A percentile compares a stretch with the other conserved stretches of the same genome.
phyloP scores from a whole-genome alignment of 2,113 vertebrate genomes.

The Pholis gunnellus region DNA sequence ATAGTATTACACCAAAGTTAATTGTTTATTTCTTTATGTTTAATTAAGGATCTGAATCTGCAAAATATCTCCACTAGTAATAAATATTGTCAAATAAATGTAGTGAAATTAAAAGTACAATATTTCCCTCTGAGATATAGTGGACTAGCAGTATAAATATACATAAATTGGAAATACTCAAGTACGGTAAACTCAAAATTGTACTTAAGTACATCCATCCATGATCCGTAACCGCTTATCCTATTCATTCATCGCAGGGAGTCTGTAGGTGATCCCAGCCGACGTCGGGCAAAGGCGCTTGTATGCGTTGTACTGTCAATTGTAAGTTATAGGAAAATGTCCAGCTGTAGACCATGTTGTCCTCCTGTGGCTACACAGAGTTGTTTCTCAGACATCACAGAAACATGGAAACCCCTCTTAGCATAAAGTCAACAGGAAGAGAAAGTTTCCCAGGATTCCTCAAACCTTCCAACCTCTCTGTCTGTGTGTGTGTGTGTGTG shows the following conservation, averaged over 20 bases:
- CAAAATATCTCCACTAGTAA: neutral
- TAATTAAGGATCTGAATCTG: neutral
- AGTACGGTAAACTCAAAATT: neutral
- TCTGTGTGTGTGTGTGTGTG: constrained; percentile 42
- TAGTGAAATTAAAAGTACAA: neutral
- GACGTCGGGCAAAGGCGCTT: neutral
- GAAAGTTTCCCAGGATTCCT: constrained; percentile 55
- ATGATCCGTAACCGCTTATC: neutral
- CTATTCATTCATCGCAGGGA: neutral
- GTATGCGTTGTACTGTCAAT: too few relatives aligned
- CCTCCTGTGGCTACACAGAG: constrained; percentile 4
- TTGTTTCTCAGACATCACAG: constrained; percentile 13
- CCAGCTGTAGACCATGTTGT: constrained; percentile 34
- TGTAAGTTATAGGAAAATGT: constrained; percentile 13
- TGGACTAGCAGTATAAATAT: neutral
- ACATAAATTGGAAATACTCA: neutral
- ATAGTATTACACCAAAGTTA: neutral
- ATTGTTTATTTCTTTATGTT: neutral
- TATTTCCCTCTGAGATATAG: neutral
- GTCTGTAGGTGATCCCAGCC: neutral
- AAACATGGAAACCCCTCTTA: constrained; percentile 39
- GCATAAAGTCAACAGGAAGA: constrained; percentile 43
- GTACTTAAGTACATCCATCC: neutral
- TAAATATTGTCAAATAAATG: too few relatives aligned
- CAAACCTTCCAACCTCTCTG: constrained; percentile 23